Evolutionary conservation across 2,113 vertebrate species (phyloP).

Genomic region (Piliocolobus tephrosceles): DNA sequence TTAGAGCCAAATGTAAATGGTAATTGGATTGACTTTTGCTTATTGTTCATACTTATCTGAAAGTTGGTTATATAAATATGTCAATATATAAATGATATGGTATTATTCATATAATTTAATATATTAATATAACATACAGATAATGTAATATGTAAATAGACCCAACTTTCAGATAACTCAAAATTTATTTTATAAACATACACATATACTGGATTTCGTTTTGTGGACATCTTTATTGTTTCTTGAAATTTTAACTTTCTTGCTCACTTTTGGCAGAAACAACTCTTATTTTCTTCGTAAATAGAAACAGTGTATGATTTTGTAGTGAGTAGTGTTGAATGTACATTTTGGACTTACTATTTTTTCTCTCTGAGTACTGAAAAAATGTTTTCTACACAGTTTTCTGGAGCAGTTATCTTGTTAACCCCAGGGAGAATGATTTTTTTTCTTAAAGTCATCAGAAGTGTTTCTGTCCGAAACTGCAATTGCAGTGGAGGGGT

Average conservation of each 20-base stretch:
- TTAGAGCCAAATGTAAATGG: not conserved
- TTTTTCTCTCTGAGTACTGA: not conserved
- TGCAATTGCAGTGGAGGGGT: not conserved
- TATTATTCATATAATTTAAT: not conserved
- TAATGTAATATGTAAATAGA: not conserved
- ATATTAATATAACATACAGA: not conserved
- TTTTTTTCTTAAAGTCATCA: not conserved
- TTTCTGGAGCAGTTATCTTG: slow-evolving; percentile 1
- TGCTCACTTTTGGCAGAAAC: not conserved
- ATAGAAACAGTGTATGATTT: not conserved
- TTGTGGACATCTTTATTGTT: not conserved
- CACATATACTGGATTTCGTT: not conserved
- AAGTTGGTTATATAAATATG: not conserved
- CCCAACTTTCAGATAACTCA: not conserved
- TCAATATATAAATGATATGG: not conserved
- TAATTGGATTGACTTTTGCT: slow-evolving; percentile 1
- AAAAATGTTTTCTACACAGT: not conserved
- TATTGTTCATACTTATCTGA: not conserved
- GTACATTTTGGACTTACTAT: not conserved
- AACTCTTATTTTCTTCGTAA: not conserved
- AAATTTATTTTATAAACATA: not conserved
- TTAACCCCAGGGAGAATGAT: slow-evolving; percentile 17
- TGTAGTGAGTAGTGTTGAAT: not conserved
- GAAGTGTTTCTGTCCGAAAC: not conserved
- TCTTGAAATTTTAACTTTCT: not conserved